A percentile compares a stretch with the other conserved stretches of the same genome.
Evolutionary conservation across 2,797 vertebrate species (phyloP).

Genomic region (Tragopan temminckii): DNA sequence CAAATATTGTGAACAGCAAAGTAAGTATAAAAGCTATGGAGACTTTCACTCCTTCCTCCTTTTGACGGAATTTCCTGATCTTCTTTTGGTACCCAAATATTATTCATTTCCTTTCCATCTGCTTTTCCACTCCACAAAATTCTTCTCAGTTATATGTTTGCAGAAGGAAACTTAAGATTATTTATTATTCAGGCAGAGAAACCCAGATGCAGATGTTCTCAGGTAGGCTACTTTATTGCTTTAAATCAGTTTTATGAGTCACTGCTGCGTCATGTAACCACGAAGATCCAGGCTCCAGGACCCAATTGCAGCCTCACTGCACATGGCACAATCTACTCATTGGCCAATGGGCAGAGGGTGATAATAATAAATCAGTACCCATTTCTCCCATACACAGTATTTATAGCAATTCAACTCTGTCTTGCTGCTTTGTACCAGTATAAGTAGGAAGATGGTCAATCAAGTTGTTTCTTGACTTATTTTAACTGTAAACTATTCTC

Average conservation of each 20-base stretch:
- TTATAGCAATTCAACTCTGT: neutral
- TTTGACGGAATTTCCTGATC: neutral
- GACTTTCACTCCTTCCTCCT: neutral
- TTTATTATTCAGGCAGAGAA: neutral
- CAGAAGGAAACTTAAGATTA: neutral
- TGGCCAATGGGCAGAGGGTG: accelerated
- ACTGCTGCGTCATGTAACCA: neutral
- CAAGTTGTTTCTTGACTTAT: neutral
- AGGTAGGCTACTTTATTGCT: neutral
- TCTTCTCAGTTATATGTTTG: neutral
- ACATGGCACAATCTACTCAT: neutral
- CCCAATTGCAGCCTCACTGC: accelerated
- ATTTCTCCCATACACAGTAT: neutral
- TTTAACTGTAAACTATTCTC: neutral
- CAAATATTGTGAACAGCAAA: neutral
- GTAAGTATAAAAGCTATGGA: neutral
- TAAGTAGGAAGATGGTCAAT: neutral
- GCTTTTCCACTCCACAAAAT: neutral
- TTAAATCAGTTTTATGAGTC: neutral
- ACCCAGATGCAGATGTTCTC: neutral
- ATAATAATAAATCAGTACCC: neutral
- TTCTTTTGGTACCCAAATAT: neutral
- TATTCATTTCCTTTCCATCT: constrained; percentile 14
- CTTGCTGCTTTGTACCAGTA: neutral
- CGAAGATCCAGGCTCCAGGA: neutral